Evolutionary conservation across 1,140 invertebrate genomes (phyloP).

Genomic region (Himalopsyche phryganea): DNA sequence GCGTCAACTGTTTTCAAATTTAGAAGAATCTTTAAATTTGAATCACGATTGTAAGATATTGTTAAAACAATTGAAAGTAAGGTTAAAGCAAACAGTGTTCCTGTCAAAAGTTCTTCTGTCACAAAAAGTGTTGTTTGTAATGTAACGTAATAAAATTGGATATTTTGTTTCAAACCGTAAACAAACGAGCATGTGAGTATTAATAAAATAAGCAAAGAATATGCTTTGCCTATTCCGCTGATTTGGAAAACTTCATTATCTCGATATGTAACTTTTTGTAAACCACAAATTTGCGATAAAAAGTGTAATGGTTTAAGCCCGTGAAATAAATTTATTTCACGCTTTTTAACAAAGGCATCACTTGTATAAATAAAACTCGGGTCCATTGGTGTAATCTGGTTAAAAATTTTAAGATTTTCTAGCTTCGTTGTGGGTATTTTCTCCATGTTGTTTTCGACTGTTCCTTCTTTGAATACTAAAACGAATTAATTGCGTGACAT

Average conservation of each 20-base stretch:
- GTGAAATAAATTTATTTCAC: background rate
- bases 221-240: background rate
- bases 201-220: background rate
- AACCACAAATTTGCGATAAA: slow-evolving; percentile 5
- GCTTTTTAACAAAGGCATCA: background rate
- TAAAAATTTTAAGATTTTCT: background rate
- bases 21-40: background rate
- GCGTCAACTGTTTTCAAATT: background rate
- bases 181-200: background rate
- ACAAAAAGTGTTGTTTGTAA: background rate
- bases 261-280: background rate
- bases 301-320: background rate
- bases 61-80: background rate
- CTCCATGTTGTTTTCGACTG: background rate
- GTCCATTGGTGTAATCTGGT: background rate
- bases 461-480: background rate
- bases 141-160: background rate
- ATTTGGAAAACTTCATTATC: background rate
- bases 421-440: background rate
- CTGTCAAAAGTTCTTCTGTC: background rate
- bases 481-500: background rate
- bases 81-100: background rate
- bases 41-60: background rate
- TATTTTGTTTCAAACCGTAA: background rate
- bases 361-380: background rate